Evolutionary conservation across 2,888 invertebrate genomes (phyloP).

Genomic region (Lasioglossum oenotherae): DNA sequence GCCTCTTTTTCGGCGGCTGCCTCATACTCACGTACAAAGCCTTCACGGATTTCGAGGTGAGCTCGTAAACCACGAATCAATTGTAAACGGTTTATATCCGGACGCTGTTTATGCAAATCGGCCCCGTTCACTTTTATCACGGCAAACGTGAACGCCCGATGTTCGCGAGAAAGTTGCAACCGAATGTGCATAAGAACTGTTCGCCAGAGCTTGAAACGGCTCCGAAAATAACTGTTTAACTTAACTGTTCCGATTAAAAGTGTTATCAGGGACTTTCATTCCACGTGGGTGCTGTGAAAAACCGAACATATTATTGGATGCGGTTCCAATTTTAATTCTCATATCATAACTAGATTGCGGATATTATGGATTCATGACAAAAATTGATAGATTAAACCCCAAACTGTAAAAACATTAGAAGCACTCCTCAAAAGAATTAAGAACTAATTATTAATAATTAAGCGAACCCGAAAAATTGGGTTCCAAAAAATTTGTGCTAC

Average conservation of each 20-base stretch:
- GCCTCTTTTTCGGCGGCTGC: slow-evolving; percentile 88
- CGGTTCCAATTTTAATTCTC: neutral
- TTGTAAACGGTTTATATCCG: neutral
- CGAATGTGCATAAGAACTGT: neutral
- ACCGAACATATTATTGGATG: neutral
- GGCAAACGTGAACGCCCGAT: neutral
- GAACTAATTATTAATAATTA: too few species aligned
- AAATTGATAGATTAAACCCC: neutral
- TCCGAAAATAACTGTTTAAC: neutral
- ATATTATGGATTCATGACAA: too few species aligned
- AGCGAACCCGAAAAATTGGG: too few species aligned
- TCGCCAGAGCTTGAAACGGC: neutral
- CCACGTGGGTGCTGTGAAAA: neutral
- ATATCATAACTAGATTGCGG: too few species aligned
- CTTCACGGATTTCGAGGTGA: slow-evolving; percentile 89
- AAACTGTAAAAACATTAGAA: neutral
- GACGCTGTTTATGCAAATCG: neutral
- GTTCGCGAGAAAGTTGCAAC: neutral
- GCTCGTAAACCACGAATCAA: slow-evolving; percentile 56
- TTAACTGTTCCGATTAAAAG: neutral
- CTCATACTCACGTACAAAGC: slow-evolving; percentile 88
- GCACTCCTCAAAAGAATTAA: too few species aligned
- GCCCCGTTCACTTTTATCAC: neutral
- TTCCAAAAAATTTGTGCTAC: too few species aligned
- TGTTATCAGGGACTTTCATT: neutral